Evolutionary conservation across 1,140 invertebrate genomes (phyloP).

Genomic region (Apis dorsata): DNA sequence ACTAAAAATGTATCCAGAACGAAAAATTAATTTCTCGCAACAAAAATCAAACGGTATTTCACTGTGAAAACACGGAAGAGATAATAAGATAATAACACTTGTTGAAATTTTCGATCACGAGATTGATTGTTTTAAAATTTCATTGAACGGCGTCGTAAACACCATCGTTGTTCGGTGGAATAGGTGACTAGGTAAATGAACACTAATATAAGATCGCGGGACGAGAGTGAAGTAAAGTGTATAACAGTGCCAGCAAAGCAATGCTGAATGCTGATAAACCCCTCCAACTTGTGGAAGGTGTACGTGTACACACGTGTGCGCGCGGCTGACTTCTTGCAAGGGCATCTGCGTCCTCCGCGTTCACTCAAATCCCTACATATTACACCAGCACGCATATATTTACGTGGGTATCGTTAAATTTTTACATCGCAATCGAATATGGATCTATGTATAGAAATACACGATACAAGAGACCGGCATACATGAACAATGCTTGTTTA

Average conservation of each 20-base stretch:
- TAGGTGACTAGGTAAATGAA: constrained; percentile 55
- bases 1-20: neutral
- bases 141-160: neutral
- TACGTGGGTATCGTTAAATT: constrained; percentile 38
- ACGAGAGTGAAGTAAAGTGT: constrained; percentile 59
- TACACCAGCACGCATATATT: constrained; percentile 1
- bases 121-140: neutral
- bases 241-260: constrained; percentile 67
- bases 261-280: constrained; percentile 69
- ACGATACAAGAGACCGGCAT: neutral
- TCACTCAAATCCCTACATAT: neutral
- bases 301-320: constrained; percentile 47
- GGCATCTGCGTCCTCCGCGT: constrained; percentile 51
- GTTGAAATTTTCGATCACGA: neutral
- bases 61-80: constrained; percentile 17
- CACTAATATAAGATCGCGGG: constrained; percentile 49
- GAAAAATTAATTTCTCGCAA: neutral
- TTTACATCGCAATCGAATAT: neutral
- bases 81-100: constrained; percentile 15
- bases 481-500: neutral
- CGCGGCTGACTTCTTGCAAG: constrained; percentile 39
- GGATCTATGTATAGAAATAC: neutral
- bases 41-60: neutral
- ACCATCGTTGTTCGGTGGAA: constrained; percentile 19
- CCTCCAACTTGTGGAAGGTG: constrained; percentile 55